Evolutionary conservation across 1,140 invertebrate species (phyloP).

Genomic region (Formica exsecta): DNA sequence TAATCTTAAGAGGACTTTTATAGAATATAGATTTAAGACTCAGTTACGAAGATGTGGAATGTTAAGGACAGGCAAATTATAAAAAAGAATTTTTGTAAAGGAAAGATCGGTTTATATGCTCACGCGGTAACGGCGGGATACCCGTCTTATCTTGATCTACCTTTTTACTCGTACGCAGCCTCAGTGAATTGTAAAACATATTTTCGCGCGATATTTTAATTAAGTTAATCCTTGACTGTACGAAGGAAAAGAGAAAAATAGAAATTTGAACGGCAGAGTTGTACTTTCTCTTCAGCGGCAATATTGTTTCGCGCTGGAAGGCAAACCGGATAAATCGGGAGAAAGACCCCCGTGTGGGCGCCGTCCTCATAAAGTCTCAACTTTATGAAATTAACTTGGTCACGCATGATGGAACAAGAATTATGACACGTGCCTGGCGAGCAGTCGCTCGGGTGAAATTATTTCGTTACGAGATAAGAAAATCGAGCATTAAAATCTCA

Average conservation of each 20-base stretch:
- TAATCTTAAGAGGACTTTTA: too few relatives aligned
- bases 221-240: not conserved
- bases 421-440: constrained; percentile 69
- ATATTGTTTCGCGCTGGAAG: constrained; percentile 43
- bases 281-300: constrained; percentile 42
- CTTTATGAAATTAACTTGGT: constrained; percentile 67
- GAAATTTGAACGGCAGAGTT: constrained; percentile 29
- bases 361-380: not conserved
- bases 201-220: not conserved
- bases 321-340: not conserved
- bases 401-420: constrained; percentile 62
- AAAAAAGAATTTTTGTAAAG: too few relatives aligned
- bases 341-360: not conserved
- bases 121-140: too few relatives aligned
- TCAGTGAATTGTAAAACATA: not conserved
- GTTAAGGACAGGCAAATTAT: too few relatives aligned
- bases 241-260: not conserved
- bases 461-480: constrained; percentile 43
- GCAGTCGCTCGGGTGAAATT: constrained; percentile 38
- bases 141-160: not conserved
- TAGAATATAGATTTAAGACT: too few relatives aligned
- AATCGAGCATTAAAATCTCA: constrained; percentile 29
- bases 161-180: not conserved
- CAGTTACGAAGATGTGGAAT: too few relatives aligned
- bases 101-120: too few relatives aligned